These are phyloP conservation scores for Calidris pugnax DNA, from an alignment of 2,113 vertebrate genomes.

Conservation along the genomic window DNA sequence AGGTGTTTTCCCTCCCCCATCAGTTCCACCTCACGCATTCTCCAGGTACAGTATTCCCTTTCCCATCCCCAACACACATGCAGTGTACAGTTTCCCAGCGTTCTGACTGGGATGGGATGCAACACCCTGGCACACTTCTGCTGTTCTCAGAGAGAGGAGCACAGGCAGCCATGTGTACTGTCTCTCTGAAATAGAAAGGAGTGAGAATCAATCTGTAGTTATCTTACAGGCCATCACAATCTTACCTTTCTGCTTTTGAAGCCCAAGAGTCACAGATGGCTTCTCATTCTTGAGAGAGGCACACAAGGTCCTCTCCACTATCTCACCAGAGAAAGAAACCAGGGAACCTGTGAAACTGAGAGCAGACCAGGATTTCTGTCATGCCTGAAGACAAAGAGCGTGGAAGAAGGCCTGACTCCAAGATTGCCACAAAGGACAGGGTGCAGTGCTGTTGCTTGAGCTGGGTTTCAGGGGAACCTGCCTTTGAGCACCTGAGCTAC, in stretches of 20 bases:
- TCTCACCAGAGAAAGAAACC: slow-evolving; percentile 61
- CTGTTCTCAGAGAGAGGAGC: not conserved
- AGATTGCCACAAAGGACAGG: not conserved
- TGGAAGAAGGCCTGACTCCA: not conserved
- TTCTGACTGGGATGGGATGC: not conserved
- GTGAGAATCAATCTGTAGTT: not conserved
- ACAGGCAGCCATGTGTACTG: not conserved
- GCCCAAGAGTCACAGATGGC: not conserved
- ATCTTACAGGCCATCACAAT: not conserved
- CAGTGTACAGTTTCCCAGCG: not conserved
- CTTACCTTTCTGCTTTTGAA: slow-evolving; percentile 38
- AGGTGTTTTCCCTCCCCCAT: not conserved
- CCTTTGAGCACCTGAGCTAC: not conserved
- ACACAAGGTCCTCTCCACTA: slow-evolving; percentile 57
- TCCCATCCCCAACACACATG: not conserved
- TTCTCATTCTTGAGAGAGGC: slow-evolving; percentile 52
- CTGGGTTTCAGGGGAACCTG: not conserved
- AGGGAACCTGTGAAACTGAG: slow-evolving; percentile 65
- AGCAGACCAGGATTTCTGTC: slow-evolving; percentile 3
- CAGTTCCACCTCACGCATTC: not conserved
- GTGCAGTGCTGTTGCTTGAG: not conserved
- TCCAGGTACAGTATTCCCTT: not conserved
- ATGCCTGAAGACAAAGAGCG: not conserved
- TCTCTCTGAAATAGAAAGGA: not conserved
- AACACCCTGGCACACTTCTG: not conserved